Conservation (phyloP, 2,888 invertebrate genomes). For the Lobophora halterata region DNA sequence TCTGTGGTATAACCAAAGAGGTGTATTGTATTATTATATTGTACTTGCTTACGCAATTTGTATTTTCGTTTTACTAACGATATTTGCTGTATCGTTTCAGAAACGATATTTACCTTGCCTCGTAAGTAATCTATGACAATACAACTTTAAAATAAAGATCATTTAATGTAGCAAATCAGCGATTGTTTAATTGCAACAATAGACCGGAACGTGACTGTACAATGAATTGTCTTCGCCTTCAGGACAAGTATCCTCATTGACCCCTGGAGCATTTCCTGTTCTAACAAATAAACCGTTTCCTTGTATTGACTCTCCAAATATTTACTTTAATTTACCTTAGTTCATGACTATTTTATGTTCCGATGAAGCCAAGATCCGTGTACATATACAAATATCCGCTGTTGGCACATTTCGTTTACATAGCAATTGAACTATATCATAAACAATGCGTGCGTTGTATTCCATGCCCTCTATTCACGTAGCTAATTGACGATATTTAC, state of each 20-base stretch:
- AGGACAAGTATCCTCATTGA: conserved; percentile 13
- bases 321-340: conserved; percentile 7
- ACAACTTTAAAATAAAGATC: too few relatives aligned
- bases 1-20: too few relatives aligned
- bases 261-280: conserved; percentile 19
- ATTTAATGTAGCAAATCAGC: conserved; percentile 11
- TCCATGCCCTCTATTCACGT: too few relatives aligned
- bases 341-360: conserved; percentile 12
- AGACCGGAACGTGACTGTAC: conserved; percentile 12
- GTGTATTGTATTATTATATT: too few relatives aligned
- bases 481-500: too few relatives aligned
- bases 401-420: conserved; percentile 21
- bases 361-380: conserved; percentile 16
- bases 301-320: conserved; percentile 12
- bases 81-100: too few relatives aligned
- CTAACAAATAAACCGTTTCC: conserved; percentile 4
- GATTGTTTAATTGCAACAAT: conserved; percentile 19
- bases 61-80: too few relatives aligned
- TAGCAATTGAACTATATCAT: conserved; percentile 11
- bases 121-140: too few relatives aligned
- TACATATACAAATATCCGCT: conserved; percentile 28
- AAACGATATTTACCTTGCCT: too few relatives aligned
- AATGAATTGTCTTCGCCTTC: conserved; percentile 9
- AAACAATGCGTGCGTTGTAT: not conserved
- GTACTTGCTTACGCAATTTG: too few relatives aligned